Base-by-base conservation (phyloP, 2,888 invertebrate genomes). In the Latheticus oryzae region DNA sequence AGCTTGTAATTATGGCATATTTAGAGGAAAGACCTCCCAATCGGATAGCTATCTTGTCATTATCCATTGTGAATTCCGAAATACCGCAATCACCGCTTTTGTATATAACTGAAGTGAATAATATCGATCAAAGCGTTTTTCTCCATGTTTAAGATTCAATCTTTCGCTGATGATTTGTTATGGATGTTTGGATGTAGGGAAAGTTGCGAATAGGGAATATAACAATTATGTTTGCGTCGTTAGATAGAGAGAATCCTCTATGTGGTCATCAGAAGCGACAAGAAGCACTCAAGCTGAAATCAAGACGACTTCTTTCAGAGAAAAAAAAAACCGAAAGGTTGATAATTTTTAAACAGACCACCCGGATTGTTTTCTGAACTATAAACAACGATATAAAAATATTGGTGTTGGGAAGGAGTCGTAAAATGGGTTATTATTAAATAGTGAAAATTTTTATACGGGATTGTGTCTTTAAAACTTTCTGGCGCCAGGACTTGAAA, bases 191-290 rank as follows among this genome's bases (percentile, higher is more conserved):
- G 60, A 61, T 50, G 55, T n/a, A 56, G 68, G 70, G 68, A n/a
- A 58, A 65, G 58, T 54, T 63, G 63, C 58, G 60, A 60, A 57
- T 59, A 69, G 73, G 74, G 75, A 73, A 68, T 72, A 75, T 72
- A 75, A 76, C 77, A 77, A 78, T 78, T 78, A 77, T 75, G 76
- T 77, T 75, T 76, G 77, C 76, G 72, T 76, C 78, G 77, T 77
- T 78, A 76, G 76, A 75, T 74, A 73, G 71, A 69, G 74, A 77
- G 76, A 75, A 76, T 76, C 76, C 75, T 71, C 73, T 72, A 69
- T 69, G 71, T 66, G 73, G 73, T 73, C 73, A 74, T 72, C 70
- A 65, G 67, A 71, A 66, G 70, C 70, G 68, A 65, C 63, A 68
- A 63, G 58, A 64, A 58, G 48, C 67, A 62, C 60, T 61, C 62